Evolutionary conservation across 2,888 invertebrate species (phyloP).

Genomic region (Itoplectis maculator): DNA sequence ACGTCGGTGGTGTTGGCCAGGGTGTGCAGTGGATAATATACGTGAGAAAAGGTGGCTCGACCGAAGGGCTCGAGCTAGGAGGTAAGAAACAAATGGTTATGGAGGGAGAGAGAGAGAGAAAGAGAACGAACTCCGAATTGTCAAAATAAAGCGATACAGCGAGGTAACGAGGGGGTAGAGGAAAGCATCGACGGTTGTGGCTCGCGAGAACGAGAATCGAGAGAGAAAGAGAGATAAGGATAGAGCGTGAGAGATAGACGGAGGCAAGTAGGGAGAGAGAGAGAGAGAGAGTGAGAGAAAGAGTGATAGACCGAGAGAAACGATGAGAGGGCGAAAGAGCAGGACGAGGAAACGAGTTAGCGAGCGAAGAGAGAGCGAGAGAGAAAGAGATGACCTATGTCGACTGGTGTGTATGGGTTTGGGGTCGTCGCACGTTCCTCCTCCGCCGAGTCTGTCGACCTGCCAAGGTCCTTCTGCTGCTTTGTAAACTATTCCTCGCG

Average conservation of each 20-base stretch:
- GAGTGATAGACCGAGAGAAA: conserved; percentile 13
- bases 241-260: not conserved
- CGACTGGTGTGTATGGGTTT: conserved; percentile 56
- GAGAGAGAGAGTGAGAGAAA: conserved; percentile 19
- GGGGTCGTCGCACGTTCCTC: conserved; percentile 84
- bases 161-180: conserved; percentile 55
- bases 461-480: conserved; percentile 79
- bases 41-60: conserved; percentile 57
- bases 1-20: conserved; percentile 17
- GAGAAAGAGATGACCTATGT: conserved; percentile 44
- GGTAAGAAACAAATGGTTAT: conserved; percentile 43
- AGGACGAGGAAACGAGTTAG: conserved; percentile 9
- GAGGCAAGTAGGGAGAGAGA: conserved; percentile 2
- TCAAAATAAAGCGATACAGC: conserved; percentile 13
- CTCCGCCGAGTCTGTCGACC: conserved; percentile 81
- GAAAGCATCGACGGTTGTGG: conserved; percentile 3
- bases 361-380: conserved; percentile 39
- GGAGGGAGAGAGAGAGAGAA: not conserved
- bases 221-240: conserved; percentile 45
- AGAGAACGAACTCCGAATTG: not conserved
- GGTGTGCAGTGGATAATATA: conserved; percentile 59
- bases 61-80: conserved; percentile 58
- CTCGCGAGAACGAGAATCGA: not conserved
- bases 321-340: conserved; percentile 31
- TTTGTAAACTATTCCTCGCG: conserved; percentile 47